Evolutionary conservation across 2,888 invertebrate genomes (phyloP), one percentile per base, ranked within the genome.

Genomic region (Ophioninae sp.): DNA sequence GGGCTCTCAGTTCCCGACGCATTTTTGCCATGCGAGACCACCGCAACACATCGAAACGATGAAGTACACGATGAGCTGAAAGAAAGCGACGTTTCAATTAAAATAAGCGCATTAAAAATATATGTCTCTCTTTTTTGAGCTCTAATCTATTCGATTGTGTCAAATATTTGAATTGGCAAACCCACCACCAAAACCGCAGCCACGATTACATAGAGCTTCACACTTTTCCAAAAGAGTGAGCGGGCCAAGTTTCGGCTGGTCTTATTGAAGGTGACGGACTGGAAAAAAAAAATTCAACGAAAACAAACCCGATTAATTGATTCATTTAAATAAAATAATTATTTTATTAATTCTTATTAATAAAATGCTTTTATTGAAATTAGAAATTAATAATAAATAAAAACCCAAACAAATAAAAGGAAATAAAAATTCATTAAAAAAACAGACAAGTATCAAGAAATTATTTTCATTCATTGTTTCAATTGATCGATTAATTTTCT

Each of bases 191-290:
- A 93, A 75, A 96, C 94, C 6, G 94, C 92, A 30, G 94, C 95
- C 86, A 96, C 94, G 85, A 98, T 95, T 13, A 97, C 94, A 88
- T 98, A 98, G 91, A 98, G 94, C 93, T 98, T 98, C 20, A 98
- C 95, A 91, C 98, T 98, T 93, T 98, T 98, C 98, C 98, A 98
- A 93, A 97, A 98, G 93, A 98, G 94, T 20, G 97, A 96, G 61
- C 98, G 94, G 56, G 97, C 97, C 84, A 99, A 93, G 86, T 96
- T 97, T 90, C 98, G 95, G 87, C 98, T 97, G 6, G 96, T 96
- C 89, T 96, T 96, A 88, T 97, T 96, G 93, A 98, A 98, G 84
- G 97, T 95, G 13, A 98, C 96, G 1, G 98, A 97, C 98, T 98
- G 93, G 58, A 95, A 95, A 85, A 85, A 86, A 73, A 61, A 6